Evolutionary conservation across 2,113 vertebrate genomes (phyloP).

Genomic region (Carlito syrichta): DNA sequence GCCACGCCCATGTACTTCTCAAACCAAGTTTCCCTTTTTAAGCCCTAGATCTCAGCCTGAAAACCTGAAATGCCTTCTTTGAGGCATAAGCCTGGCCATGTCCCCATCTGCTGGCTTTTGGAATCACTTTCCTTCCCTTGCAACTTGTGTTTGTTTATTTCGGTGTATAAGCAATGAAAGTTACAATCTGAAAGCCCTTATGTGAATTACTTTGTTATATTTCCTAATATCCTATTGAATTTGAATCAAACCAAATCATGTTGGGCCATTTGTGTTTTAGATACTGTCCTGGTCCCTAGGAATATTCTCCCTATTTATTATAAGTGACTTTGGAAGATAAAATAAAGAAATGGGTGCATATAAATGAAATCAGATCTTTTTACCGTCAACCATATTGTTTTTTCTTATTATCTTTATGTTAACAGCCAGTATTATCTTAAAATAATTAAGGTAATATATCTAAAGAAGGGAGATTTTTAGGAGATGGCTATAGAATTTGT

Average conservation of each 20-base stretch:
- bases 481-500: background rate
- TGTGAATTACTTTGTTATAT: background rate
- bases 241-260: background rate
- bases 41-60: no score
- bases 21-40: no score
- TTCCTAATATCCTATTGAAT: background rate
- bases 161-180: no score
- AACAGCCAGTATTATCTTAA: background rate
- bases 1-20: no score
- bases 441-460: background rate
- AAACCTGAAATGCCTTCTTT: no score
- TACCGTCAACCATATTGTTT: background rate
- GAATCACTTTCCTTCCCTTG: no score
- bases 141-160: no score
- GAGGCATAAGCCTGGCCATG: no score
- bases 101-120: no score
- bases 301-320: background rate
- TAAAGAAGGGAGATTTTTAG: background rate
- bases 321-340: background rate
- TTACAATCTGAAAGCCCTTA: background rate
- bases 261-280: background rate
- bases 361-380: background rate
- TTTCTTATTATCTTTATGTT: background rate
- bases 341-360: background rate
- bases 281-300: background rate